Percentiles rank a stretch among this genome's conserved stretches.
Evolutionary conservation across 2,113 vertebrate genomes (phyloP).

Genomic region (Esox niger): DNA sequence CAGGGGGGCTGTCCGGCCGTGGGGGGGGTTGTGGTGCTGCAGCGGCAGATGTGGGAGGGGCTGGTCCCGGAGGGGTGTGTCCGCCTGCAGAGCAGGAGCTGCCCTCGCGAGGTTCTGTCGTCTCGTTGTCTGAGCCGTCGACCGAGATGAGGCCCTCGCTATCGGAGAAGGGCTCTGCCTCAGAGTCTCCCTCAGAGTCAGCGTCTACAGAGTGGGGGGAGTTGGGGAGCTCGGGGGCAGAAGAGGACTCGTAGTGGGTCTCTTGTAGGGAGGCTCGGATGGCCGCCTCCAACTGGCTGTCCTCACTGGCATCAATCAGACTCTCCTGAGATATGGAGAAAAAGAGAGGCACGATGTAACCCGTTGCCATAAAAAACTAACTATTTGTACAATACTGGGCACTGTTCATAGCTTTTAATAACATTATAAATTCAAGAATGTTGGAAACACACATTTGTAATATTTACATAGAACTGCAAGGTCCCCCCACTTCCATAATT

Average conservation of each 20-base stretch:
- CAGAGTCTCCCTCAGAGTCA: conserved; percentile 72
- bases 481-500: too few species aligned
- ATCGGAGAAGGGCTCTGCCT: conserved; percentile 94
- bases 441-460: too few species aligned
- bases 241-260: conserved; percentile 94
- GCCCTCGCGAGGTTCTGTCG: conserved; percentile 53
- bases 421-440: too few species aligned
- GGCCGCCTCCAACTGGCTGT: conserved; percentile 97
- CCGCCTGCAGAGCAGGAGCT: conserved; percentile 48
- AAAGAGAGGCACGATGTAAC: too few species aligned
- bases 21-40: conserved; percentile 47
- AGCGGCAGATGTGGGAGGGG: conserved; percentile 25
- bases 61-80: conserved; percentile 31
- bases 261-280: conserved; percentile 96
- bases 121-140: conserved; percentile 89
- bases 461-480: too few species aligned
- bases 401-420: too few species aligned
- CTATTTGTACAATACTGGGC: too few species aligned
- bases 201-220: conserved; percentile 84
- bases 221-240: conserved; percentile 79
- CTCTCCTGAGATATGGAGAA: conserved; percentile 82
- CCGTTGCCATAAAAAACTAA: too few species aligned
- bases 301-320: conserved; percentile 97
- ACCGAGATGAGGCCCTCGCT: conserved; percentile 96
- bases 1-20: conserved; percentile 67